Evolutionary conservation across 2,888 invertebrate species (phyloP).

Genomic region (Carabus problematicus): DNA sequence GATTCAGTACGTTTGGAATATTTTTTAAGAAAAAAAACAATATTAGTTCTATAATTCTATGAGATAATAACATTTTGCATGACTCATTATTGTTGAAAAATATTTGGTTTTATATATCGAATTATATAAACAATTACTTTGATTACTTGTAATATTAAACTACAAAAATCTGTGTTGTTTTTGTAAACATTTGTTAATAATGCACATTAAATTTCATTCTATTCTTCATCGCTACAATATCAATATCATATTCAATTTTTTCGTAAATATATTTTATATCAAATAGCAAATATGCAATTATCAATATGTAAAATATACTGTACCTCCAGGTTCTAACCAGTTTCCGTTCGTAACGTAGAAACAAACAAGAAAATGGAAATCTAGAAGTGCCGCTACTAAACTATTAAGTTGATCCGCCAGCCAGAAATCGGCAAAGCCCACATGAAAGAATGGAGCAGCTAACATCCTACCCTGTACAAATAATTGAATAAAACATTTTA

Average conservation of each 20-base stretch:
- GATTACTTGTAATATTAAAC: no score
- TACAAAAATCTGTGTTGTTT: no score
- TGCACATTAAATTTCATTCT: no score
- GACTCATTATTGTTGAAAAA: background rate
- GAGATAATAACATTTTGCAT: background rate
- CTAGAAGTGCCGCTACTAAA: slow-evolving; percentile 75
- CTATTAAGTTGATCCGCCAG: slow-evolving; percentile 85
- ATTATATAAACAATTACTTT: no score
- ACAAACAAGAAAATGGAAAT: slow-evolving; percentile 81
- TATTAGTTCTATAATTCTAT: slow-evolving; percentile 13
- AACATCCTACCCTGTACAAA: slow-evolving; percentile 66
- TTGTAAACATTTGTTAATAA: no score
- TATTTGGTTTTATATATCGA: background rate
- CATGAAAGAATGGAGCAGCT: slow-evolving; percentile 78
- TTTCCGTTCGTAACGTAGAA: slow-evolving; percentile 72
- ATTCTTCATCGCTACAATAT: no score
- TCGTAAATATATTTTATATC: background rate
- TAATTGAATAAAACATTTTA: background rate
- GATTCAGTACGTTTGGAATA: slow-evolving; percentile 1
- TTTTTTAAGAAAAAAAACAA: background rate
- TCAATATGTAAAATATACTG: slow-evolving; percentile 26
- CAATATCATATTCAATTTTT: background rate
- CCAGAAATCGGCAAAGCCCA: slow-evolving; percentile 87
- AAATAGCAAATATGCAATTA: background rate
- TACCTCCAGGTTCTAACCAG: slow-evolving; percentile 63